Base-by-base conservation (phyloP, 2,797 vertebrate species). In the Aldrovandia affinis region DNA sequence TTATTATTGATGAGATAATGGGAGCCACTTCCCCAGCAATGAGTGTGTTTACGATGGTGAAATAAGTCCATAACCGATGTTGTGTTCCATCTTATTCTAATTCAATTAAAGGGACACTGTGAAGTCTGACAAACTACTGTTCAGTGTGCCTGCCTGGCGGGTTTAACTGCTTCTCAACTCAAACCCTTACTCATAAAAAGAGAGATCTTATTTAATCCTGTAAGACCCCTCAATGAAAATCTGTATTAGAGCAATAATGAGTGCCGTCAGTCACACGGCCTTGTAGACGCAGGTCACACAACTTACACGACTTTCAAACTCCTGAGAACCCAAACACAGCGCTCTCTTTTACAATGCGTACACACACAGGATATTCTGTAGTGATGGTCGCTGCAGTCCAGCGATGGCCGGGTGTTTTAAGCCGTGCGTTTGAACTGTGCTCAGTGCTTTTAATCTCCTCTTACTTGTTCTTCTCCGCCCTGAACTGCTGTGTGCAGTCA, bases 401-500 rank as follows among this genome's bases (percentile, higher is more conserved):
- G 15, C 33, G 18, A 42, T 30, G 9, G 63, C 28, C 30, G 68
- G 14, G 8, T 68, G 12, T n/a, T 22, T 47, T 28, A n/a, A 44
- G 44, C 33, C 1, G 70, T 9, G 2, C 50, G 54, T 33, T 54
- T 3, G 20, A 30, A 50, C 3, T 28, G 42, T 6, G 20, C 1
- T 47, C n/a, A n/a, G n/a, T n/a, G n/a, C n/a, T n/a, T n/a, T n/a
- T n/a, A n/a, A n/a, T n/a, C n/a, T 78, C 22, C 6, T 94, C 97
- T 95, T 95, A 99, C 98, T 99, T 99, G 93, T 97, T 97, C 85
- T 99, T 99, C 95, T 99, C 98, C 83, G 98, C 98, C 93, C 97
- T 99, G 92, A 99, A 99, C 95, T 99, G 98, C 83, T 99, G 98
- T 47, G 98, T 99, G 93, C 98, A 99, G 93, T 99, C 98, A 77